Conservation (phyloP, 1,140 invertebrate species). For the Diprion similis region DNA sequence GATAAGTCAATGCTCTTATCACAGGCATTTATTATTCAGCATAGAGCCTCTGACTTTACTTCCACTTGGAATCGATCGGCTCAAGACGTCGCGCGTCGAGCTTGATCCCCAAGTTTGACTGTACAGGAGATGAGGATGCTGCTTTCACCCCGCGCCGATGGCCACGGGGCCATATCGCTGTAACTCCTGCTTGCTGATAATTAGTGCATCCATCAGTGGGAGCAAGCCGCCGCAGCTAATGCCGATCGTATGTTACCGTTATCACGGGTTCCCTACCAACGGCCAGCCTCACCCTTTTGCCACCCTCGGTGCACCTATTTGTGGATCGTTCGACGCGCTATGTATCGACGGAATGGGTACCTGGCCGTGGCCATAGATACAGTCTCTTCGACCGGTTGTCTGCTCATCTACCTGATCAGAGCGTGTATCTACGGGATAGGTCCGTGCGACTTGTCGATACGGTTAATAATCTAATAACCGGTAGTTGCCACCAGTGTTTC, state of each 20-base stretch:
- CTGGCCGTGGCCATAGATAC: too few species aligned
- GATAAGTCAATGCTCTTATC: neutral
- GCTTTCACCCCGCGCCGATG: neutral
- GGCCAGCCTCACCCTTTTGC: slow-evolving; percentile 27
- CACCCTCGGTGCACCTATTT: slow-evolving; percentile 25
- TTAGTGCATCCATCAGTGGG: slow-evolving; percentile 62
- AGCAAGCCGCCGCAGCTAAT: slow-evolving; percentile 60
- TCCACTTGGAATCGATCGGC: too few species aligned
- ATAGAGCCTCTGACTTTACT: too few species aligned
- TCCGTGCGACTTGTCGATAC: slow-evolving; percentile 59
- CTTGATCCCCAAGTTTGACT: too few species aligned
- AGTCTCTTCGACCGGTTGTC: neutral
- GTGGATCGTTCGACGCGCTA: neutral
- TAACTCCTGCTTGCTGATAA: slow-evolving; percentile 64
- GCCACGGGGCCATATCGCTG: slow-evolving; percentile 47
- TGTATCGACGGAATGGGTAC: too few species aligned
- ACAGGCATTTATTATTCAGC: too few species aligned
- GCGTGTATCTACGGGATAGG: slow-evolving; percentile 35
- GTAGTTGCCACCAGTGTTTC: slow-evolving; percentile 54
- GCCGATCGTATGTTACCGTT: slow-evolving; percentile 64
- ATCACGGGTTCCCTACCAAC: slow-evolving; percentile 52
- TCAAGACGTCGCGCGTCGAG: too few species aligned
- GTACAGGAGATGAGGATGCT: too few species aligned
- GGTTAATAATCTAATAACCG: slow-evolving; percentile 62
- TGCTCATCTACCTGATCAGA: slow-evolving; percentile 22